phyloP scores from a whole-genome alignment of 2,113 vertebrate species.

The Aphyosemion australe region DNA sequence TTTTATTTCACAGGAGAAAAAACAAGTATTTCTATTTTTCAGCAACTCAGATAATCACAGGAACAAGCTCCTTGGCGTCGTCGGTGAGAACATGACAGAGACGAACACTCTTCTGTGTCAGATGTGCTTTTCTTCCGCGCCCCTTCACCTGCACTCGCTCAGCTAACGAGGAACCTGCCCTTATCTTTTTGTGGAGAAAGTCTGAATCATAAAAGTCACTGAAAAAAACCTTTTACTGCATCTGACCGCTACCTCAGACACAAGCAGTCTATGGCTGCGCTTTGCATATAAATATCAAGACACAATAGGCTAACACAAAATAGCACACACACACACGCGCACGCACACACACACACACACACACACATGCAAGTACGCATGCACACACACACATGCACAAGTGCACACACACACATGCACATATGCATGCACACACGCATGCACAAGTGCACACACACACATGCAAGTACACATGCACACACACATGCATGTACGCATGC shows the following conservation, averaged over 20 bases:
- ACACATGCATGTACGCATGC: too few species aligned
- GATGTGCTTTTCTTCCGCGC: constrained; percentile 40
- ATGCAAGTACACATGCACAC: too few species aligned
- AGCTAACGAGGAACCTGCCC: constrained; percentile 8
- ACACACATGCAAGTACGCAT: too few species aligned
- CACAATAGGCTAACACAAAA: constrained; percentile 28
- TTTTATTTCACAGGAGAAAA: neutral
- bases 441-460: too few species aligned
- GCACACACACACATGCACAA: too few species aligned
- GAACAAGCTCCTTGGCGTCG: constrained; percentile 31
- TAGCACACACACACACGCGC: constrained; percentile 7
- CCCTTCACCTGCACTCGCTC: constrained; percentile 28
- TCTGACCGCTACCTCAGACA: constrained; percentile 49
- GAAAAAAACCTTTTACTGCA: constrained; percentile 55
- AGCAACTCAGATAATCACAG: constrained; percentile 18
- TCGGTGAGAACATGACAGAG: constrained; percentile 27
- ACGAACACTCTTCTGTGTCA: constrained; percentile 25
- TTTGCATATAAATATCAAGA: constrained; percentile 66
- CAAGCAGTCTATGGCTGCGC: constrained; percentile 21
- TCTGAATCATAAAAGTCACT: constrained; percentile 36
- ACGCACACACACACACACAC: constrained; percentile 10
- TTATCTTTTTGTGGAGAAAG: constrained; percentile 55
- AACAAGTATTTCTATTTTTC: constrained; percentile 38
- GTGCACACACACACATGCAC: too few species aligned
- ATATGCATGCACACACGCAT: too few species aligned